phyloP scores from a whole-genome alignment of 2,113 vertebrate species.

The Chamaetylas fuelleborni region DNA sequence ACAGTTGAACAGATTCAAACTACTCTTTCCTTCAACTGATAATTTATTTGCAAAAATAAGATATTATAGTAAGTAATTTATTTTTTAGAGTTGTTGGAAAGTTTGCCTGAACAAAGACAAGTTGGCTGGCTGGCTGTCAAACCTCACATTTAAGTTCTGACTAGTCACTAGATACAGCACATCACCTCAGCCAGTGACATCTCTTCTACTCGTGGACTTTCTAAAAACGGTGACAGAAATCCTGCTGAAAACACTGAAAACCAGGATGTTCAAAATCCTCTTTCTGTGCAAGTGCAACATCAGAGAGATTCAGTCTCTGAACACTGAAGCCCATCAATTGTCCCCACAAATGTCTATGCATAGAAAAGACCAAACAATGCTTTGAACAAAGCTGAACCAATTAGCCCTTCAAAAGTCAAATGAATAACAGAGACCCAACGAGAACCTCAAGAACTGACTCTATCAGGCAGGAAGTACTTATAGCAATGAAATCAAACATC shows the following conservation, averaged over 20 bases:
- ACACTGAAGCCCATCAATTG: background rate
- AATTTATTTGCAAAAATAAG: background rate
- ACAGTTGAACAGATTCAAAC: background rate
- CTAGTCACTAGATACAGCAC: no score
- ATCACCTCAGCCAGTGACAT: background rate
- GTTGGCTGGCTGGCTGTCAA: background rate
- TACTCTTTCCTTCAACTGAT: background rate
- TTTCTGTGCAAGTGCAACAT: background rate
- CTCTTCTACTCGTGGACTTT: background rate
- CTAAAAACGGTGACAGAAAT: background rate
- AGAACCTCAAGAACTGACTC: background rate
- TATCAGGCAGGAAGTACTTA: background rate
- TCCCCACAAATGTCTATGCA: background rate
- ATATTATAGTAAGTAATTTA: background rate
- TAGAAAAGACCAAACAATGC: background rate
- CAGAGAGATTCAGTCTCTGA: background rate
- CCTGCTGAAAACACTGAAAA: background rate
- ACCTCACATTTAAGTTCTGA: background rate
- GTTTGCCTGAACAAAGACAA: background rate
- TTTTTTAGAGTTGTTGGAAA: background rate
- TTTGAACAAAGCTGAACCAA: background rate
- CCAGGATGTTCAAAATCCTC: background rate
- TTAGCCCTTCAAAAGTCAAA: background rate
- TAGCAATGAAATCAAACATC: background rate
- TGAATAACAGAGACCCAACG: background rate